Evolutionary conservation across 1,140 invertebrate species (phyloP), one percentile per base, ranked within the genome.

Genomic region (Nasonia giraulti): DNA sequence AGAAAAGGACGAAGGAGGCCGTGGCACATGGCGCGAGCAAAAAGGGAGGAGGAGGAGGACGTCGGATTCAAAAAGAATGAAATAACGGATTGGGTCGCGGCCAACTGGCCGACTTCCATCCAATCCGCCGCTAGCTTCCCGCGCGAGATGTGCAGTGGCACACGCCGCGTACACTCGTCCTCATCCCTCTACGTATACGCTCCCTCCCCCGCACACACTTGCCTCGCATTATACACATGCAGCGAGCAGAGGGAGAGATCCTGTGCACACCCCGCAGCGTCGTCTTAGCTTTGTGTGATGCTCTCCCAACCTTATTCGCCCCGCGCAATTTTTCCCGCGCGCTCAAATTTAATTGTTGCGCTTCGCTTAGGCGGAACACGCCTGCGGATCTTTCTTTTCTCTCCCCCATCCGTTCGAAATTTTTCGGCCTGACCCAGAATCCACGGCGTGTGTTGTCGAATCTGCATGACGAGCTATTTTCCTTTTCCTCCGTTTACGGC

Each of bases 91-190:
- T 93, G 92, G 91, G 88, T 91, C 89, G 90, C 86, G 88, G 92
- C 92, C 92, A 93, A 90, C 91, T 93, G 92, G 91, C 91, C 87
- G 80, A 82, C 82, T 91, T 93, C 92, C 92, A 93, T 92, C 92
- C 91, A 93, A 93, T 93, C 90, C 91, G 90, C 71, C 50, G 83
- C 47, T 55, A 62, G 77, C 47, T 66, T 50, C 17, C 44, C 31
- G 69, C 44, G 37, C 33, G 27, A 12, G n/a, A 76, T 33, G 81
- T 83, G 62, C 81, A 77, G 27, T 74, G 73, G 62, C 55, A 76
- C 47, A 82, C 73, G 81, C 81, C 81, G 71, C 68, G 66, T 84
- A 84, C 82, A 84, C 76, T 83, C 82, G 20, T 77, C 33, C 82
- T 78, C 75, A 78, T 78, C 74, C 66, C 66, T 44, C 75, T 78